phyloP scores from a whole-genome alignment of 2,113 vertebrate species.

The Hypomesus transpacificus region DNA sequence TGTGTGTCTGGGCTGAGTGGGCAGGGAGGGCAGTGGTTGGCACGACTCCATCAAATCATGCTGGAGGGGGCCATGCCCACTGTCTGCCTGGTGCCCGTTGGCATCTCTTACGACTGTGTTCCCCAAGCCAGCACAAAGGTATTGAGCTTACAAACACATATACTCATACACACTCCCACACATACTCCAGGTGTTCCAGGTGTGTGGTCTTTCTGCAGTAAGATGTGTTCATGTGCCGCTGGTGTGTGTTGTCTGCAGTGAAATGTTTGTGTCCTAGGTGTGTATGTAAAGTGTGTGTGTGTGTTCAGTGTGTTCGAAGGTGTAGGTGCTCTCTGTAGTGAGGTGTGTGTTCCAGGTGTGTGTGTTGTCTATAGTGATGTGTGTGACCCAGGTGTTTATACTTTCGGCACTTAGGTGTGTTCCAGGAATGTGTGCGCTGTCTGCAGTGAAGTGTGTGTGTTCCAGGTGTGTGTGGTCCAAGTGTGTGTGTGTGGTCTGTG shows the following conservation, averaged over 20 bases:
- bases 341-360: conserved; percentile 9
- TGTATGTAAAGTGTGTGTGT: too few species aligned
- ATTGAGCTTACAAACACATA: conserved; percentile 15
- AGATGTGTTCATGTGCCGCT: conserved; percentile 24
- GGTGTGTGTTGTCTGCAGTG: background rate
- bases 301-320: too few species aligned
- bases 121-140: conserved; percentile 52
- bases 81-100: conserved; percentile 77
- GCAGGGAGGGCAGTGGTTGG: conserved; percentile 58
- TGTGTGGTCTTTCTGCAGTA: conserved; percentile 45
- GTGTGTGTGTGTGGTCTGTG: too few species aligned
- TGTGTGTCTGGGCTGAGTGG: conserved; percentile 73
- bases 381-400: too few species aligned
- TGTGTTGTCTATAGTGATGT: too few species aligned
- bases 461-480: too few species aligned
- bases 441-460: too few species aligned
- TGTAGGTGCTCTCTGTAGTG: conserved; percentile 45
- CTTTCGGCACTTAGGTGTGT: too few species aligned
- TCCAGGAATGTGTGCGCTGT: too few species aligned
- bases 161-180: conserved; percentile 18
- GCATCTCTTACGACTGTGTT: conserved; percentile 77
- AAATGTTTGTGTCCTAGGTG: conserved; percentile 2
- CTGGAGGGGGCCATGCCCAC: conserved; percentile 66
- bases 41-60: conserved; percentile 66
- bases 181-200: conserved; percentile 40